phyloP scores from a whole-genome alignment of 2,113 vertebrate genomes.

The Petaurus breviceps region DNA sequence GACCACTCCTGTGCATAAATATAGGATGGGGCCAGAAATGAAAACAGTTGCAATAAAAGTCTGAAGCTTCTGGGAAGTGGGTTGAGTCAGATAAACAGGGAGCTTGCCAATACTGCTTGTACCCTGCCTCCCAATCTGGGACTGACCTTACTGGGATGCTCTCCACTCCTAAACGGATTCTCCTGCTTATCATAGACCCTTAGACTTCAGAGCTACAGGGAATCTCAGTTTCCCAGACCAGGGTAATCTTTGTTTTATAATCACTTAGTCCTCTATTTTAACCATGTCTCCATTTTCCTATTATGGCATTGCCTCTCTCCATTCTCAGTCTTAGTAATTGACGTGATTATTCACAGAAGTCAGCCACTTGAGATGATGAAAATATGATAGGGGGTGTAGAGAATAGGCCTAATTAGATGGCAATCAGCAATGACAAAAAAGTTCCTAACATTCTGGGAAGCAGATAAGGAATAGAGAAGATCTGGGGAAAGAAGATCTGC shows the following conservation, averaged over 20 bases:
- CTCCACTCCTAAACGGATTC: neutral
- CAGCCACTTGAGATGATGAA: neutral
- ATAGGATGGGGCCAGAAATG: neutral
- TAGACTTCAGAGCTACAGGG: neutral
- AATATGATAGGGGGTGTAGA: neutral
- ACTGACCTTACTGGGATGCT: neutral
- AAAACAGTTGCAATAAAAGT: neutral
- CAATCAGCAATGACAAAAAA: neutral
- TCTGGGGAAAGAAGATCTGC: neutral
- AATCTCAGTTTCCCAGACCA: neutral
- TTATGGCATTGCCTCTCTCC: neutral
- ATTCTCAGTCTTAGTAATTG: neutral
- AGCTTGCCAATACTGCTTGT: neutral
- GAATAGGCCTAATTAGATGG: neutral
- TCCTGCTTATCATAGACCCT: neutral
- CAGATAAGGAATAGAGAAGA: neutral
- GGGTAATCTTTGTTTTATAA: neutral
- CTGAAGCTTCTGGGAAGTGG: neutral
- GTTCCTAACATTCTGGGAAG: neutral
- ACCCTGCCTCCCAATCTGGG: neutral
- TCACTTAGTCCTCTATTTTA: neutral
- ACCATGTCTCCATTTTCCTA: neutral
- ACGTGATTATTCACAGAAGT: neutral
- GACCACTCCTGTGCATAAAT: neutral
- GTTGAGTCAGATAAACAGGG: neutral